phyloP scores from a whole-genome alignment of 2,888 invertebrate genomes.

The Nemoura dubitans region DNA sequence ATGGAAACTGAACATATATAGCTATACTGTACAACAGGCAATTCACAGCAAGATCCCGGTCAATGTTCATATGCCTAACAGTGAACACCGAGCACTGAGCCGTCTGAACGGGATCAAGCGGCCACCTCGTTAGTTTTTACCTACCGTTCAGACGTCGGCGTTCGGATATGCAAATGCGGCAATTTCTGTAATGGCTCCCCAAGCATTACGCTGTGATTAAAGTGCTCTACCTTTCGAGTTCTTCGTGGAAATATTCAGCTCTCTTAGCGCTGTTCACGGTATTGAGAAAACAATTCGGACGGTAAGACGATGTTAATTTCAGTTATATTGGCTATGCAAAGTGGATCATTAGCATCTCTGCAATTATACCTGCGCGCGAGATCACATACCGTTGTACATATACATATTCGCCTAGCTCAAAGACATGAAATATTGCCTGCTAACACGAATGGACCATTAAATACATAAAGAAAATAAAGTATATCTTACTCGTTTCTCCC shows the following conservation, averaged over 20 bases:
- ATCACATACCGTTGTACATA: background rate
- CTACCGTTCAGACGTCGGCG: background rate
- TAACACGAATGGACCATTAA: slow-evolving; percentile 3
- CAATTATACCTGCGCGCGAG: background rate
- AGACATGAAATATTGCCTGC: background rate
- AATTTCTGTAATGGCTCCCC: slow-evolving; percentile 26
- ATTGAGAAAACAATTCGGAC: background rate
- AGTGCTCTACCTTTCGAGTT: background rate
- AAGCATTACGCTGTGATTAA: background rate
- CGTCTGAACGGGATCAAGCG: background rate
- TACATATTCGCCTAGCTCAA: background rate
- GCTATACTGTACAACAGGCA: background rate
- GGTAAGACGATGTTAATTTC: slow-evolving; percentile 2
- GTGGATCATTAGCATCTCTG: background rate
- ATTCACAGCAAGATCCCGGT: background rate
- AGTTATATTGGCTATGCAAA: slow-evolving; percentile 12
- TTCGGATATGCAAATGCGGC: slow-evolving; percentile 10
- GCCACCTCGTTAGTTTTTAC: background rate
- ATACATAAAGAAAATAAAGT: background rate
- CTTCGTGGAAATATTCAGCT: background rate
- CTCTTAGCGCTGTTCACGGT: background rate
- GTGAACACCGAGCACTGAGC: background rate
- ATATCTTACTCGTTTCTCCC: background rate
- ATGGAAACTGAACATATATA: background rate
- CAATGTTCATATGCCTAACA: background rate